These are phyloP conservation scores for Thecophora atra DNA, from an alignment of 2,888 invertebrate species.

Conservation along the genomic window DNA sequence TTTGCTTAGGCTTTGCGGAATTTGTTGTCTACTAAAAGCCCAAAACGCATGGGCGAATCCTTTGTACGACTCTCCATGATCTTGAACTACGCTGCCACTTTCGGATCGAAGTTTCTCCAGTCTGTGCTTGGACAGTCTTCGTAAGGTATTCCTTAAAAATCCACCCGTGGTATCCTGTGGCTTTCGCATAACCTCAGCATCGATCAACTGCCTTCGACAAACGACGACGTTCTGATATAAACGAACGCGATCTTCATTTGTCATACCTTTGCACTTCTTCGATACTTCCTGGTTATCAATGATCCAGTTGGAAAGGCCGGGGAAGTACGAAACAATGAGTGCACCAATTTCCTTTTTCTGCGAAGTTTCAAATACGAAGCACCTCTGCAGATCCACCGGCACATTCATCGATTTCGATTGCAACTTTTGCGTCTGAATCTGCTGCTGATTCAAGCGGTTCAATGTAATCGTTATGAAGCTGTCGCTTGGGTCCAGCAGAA, in stretches of 20 bases:
- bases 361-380: constrained; percentile 91
- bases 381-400: constrained; percentile 71
- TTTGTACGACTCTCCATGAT: constrained; percentile 85
- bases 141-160: constrained; percentile 86
- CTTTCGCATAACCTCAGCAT: constrained; percentile 82
- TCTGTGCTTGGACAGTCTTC: constrained; percentile 85
- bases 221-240: constrained; percentile 88
- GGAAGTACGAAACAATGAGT: constrained; percentile 90
- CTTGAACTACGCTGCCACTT: constrained; percentile 71
- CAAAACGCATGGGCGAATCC: constrained; percentile 88
- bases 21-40: constrained; percentile 85
- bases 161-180: constrained; percentile 86
- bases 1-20: constrained; percentile 85
- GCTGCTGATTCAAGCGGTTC: constrained; percentile 70
- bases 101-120: constrained; percentile 80
- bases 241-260: constrained; percentile 87
- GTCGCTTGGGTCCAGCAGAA: constrained; percentile 91
- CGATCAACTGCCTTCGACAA: constrained; percentile 83
- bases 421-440: constrained; percentile 48
- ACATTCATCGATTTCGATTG: constrained; percentile 46
- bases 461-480: constrained; percentile 90
- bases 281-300: constrained; percentile 77
- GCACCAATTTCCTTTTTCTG: constrained; percentile 93
- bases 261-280: constrained; percentile 76
- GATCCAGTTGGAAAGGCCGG: constrained; percentile 82